Conservation (phyloP, 2,797 vertebrate genomes). For the Darevskia mixta region DNA sequence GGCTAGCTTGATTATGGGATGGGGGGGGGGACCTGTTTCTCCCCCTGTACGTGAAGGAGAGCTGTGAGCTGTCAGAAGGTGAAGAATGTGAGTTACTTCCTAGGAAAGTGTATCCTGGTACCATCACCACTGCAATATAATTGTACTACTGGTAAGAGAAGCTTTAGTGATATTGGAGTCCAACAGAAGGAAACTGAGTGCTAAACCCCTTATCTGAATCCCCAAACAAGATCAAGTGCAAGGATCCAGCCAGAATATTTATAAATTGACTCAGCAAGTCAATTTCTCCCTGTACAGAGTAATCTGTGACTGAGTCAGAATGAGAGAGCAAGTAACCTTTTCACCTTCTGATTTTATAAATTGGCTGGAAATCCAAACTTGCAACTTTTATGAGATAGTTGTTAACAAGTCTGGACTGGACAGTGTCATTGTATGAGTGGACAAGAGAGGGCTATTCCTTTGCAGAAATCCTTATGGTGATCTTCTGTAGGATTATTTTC, state of each 20-base stretch:
- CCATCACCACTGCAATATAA: not conserved
- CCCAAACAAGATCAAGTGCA: not conserved
- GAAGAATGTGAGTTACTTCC: not conserved
- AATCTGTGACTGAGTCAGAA: not conserved
- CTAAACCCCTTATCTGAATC: not conserved
- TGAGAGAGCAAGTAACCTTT: not conserved
- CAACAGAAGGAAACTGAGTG: not conserved
- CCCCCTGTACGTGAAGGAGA: not conserved
- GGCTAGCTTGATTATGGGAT: not conserved
- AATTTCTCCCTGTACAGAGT: not conserved
- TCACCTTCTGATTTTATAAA: not conserved
- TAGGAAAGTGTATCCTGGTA: not conserved
- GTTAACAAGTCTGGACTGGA: constrained; percentile 13
- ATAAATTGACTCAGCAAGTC: not conserved
- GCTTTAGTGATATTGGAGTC: not conserved
- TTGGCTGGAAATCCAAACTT: not conserved
- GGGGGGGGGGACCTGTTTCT: not conserved
- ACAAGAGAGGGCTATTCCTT: not conserved
- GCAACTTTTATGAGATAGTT: not conserved
- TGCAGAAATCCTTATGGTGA: not conserved
- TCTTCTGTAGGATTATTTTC: not conserved
- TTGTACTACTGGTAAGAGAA: not conserved
- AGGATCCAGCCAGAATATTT: not conserved
- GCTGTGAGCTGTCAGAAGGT: not conserved
- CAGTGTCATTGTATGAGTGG: not conserved